Conservation (phyloP, 2,797 vertebrate genomes). For the Masticophis lateralis region DNA sequence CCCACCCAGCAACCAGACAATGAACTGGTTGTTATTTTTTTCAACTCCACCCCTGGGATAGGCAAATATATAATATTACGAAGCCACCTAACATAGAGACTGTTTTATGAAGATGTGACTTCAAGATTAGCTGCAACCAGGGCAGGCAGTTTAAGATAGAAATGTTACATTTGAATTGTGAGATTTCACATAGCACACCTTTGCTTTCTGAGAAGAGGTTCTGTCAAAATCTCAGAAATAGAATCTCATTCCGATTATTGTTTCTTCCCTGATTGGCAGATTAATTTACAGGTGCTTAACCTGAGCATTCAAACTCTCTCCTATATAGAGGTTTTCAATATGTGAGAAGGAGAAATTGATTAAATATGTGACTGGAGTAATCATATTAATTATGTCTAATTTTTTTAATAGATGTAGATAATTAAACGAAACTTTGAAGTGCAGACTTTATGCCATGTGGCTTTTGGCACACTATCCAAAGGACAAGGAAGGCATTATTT, state of each 20-base stretch:
- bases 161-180: not conserved
- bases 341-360: not conserved
- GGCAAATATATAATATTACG: not conserved
- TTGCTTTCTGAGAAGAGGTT: not conserved
- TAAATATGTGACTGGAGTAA: not conserved
- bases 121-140: not conserved
- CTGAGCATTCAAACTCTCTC: not conserved
- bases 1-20: too few species aligned
- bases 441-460: not conserved
- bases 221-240: not conserved
- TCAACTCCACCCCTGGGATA: too few species aligned
- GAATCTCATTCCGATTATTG: not conserved
- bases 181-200: not conserved
- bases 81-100: not conserved
- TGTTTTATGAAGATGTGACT: not conserved
- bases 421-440: not conserved
- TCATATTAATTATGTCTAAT: not conserved
- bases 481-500: not conserved
- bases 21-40: too few species aligned
- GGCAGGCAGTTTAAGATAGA: not conserved
- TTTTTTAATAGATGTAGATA: not conserved
- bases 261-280: not conserved
- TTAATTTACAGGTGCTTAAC: not conserved
- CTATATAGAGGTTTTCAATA: not conserved
- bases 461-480: not conserved